Percentiles rank a stretch among this genome's conserved stretches.
Conservation (phyloP, 2,113 vertebrate genomes). For the Ahaetulla prasina region DNA sequence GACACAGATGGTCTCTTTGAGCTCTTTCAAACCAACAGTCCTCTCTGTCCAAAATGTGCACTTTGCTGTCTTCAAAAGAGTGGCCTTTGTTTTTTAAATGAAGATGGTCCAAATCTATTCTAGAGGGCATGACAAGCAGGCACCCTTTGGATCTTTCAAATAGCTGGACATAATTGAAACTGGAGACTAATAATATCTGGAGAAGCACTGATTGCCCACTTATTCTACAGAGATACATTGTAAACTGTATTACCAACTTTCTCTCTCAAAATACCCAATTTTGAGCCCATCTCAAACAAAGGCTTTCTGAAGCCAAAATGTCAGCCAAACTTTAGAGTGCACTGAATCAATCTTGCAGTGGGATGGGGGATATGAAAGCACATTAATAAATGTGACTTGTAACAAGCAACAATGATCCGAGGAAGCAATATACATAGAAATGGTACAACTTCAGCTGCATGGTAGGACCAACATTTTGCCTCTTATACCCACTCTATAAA, state of each 20-base stretch:
- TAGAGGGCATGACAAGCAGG: neutral
- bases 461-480: neutral
- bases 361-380: neutral
- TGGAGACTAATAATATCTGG: neutral
- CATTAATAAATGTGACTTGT: neutral
- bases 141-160: neutral
- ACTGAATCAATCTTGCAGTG: neutral
- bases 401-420: neutral
- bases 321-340: neutral
- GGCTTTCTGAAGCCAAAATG: neutral
- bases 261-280: neutral
- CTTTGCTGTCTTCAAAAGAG: no score
- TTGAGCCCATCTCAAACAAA: neutral
- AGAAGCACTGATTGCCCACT: neutral
- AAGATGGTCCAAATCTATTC: no score
- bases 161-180: neutral
- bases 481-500: neutral
- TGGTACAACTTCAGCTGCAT: neutral
- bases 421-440: neutral
- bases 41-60: no score
- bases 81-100: no score
- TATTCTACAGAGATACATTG: neutral
- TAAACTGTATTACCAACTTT: neutral
- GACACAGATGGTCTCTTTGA: no score
- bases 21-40: no score